These are phyloP conservation scores for Engystomops pustulosus DNA, from an alignment of 2,113 vertebrate genomes.

Conservation along the genomic window DNA sequence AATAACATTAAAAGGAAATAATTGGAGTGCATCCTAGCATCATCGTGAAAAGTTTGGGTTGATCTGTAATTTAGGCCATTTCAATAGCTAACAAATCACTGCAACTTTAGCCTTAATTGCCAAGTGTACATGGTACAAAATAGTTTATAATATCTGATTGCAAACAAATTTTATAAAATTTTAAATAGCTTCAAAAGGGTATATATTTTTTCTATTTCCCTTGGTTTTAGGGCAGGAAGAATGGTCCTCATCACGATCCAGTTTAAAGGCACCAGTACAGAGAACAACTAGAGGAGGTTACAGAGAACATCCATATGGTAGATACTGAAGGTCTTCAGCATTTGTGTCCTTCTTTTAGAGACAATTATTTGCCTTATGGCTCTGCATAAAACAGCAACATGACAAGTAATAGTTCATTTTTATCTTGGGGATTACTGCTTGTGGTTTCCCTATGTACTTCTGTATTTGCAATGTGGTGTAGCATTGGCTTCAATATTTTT, in stretches of 20 bases:
- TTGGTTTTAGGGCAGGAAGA: conserved; percentile 87
- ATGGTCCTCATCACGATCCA: conserved; percentile 85
- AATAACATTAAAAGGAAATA: no score
- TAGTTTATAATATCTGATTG: no score
- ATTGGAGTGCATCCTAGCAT: no score
- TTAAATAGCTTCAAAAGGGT: background rate
- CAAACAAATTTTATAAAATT: background rate
- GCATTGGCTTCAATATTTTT: conserved; percentile 77
- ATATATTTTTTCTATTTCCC: conserved; percentile 2
- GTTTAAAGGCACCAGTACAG: conserved; percentile 89
- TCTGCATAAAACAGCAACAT: conserved; percentile 80
- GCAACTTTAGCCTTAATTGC: background rate
- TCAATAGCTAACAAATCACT: no score
- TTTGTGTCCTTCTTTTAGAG: conserved; percentile 83
- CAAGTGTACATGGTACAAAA: background rate
- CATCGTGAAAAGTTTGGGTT: no score
- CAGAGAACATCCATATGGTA: conserved; percentile 99
- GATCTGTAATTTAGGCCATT: no score
- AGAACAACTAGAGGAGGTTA: conserved; percentile 92
- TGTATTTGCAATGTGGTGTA: conserved; percentile 77
- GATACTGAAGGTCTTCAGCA: conserved; percentile 97
- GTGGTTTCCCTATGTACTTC: conserved; percentile 72
- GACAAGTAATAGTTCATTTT: conserved; percentile 88
- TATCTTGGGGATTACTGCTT: conserved; percentile 79
- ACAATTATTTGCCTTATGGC: conserved; percentile 81